These are phyloP conservation scores for Grammomys surdaster DNA, from an alignment of 2,113 vertebrate species.

Conservation along the genomic window DNA sequence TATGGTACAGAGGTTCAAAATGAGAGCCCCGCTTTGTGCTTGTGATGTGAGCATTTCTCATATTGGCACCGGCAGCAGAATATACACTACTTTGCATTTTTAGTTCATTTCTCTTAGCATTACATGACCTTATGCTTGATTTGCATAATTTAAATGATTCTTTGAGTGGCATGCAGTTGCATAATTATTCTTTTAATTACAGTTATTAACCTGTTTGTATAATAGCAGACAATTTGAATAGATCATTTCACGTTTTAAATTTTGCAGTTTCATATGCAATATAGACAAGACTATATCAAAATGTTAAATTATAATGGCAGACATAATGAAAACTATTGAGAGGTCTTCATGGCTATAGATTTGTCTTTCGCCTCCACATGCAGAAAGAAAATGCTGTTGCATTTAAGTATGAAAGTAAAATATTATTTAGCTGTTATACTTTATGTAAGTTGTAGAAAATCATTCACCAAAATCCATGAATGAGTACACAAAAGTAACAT, in stretches of 20 bases:
- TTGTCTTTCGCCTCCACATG: constrained; percentile 45
- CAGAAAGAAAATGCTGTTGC: neutral
- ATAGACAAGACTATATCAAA: constrained; percentile 63
- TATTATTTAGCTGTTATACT: constrained; percentile 36
- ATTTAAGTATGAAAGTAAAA: constrained; percentile 34
- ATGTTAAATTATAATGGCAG: constrained; percentile 42
- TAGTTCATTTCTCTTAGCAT: constrained; percentile 64
- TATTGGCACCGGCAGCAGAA: constrained; percentile 35
- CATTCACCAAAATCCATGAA: neutral
- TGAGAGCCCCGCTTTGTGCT: constrained; percentile 62
- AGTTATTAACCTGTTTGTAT: constrained; percentile 71
- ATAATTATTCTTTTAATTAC: constrained; percentile 79
- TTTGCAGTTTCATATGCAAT: constrained; percentile 64
- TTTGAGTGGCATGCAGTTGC: constrained; percentile 72
- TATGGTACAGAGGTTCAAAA: constrained; percentile 69
- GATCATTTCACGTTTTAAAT: constrained; percentile 71
- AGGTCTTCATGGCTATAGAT: neutral
- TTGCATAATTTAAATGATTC: constrained; percentile 74
- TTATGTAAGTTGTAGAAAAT: constrained; percentile 43
- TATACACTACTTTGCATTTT: constrained; percentile 68
- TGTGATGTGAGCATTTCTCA: constrained; percentile 62
- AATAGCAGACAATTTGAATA: constrained; percentile 72
- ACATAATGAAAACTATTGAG: constrained; percentile 20
- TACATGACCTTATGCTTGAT: constrained; percentile 62
- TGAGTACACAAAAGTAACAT: neutral